Base-by-base conservation (phyloP, 1,140 invertebrate species). In the Diorhabda carinulata region DNA sequence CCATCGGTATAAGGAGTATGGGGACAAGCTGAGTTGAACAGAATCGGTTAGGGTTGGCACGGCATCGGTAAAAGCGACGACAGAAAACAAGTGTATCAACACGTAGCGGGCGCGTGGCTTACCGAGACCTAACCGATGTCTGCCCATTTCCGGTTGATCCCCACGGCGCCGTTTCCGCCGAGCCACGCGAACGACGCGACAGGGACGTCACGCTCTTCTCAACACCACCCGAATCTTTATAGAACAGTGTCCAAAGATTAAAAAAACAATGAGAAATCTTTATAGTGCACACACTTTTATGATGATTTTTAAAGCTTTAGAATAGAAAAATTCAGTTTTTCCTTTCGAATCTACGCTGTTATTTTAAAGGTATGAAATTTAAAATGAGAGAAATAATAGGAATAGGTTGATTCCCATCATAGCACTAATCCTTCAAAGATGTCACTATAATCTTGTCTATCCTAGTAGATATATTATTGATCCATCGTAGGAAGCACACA, bases 181-280 rank as follows among this genome's bases (percentile, higher is more conserved):
- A 72, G 67, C 72, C 72, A 73, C 72, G 72, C 70, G 71, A 72
- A 63, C 71, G 47, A 52, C 47, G 47, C 47, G 47, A 52, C 47
- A 68, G 71, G 62, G 75, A 69, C 68, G 73, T 70, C 72, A 70
- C 79, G 80, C 79, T 78, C 79, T 77, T 79, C 80, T 78, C 79
- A 79, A 80, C 79, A n/a, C 47, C 47, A 52, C n/a, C 47, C 47
- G 47, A 52, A n/a, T 8, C n/a, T n/a, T 52, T 52, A 52, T 52
- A 52, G 47, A 52, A 8, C 47, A 52, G 47, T 6, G 2, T n/a
- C n/a, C 47, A 52, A 3, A 52, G 3, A 3, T 52, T 8, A 52
- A 52, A 52, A 52, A n/a, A n/a, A 8, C 25, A 25, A 25, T 1
- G 25, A 25, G 25, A 25, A 25, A 25, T 25, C 25, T 25, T 25